These are phyloP conservation scores for Drosophila bipectinata DNA, from an alignment of 1,140 invertebrate species.

Conservation along the genomic window DNA sequence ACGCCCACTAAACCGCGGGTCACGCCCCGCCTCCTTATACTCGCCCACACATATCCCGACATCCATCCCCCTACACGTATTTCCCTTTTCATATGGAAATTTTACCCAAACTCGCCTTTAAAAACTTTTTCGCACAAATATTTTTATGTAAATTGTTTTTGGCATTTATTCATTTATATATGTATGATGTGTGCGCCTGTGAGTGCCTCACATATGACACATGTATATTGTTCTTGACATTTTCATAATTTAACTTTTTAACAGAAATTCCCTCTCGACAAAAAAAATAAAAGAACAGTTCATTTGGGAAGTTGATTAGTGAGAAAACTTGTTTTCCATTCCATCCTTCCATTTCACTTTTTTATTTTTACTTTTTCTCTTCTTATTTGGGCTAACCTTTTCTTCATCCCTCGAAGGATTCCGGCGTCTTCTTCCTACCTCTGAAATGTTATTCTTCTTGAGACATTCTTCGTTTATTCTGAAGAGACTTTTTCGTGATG, in stretches of 20 bases:
- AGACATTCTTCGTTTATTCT: slow-evolving; percentile 49
- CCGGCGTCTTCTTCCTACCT: not conserved
- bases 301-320: slow-evolving; percentile 60
- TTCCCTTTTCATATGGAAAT: slow-evolving; percentile 75
- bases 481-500: slow-evolving; percentile 31
- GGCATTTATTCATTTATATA: slow-evolving; percentile 76
- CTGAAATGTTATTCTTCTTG: slow-evolving; percentile 6
- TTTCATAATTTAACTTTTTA: slow-evolving; percentile 77
- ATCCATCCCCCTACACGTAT: slow-evolving; percentile 7
- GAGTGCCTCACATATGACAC: slow-evolving; percentile 14
- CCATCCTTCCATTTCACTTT: not conserved
- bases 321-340: slow-evolving; percentile 44
- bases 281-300: slow-evolving; percentile 29
- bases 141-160: slow-evolving; percentile 80
- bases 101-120: slow-evolving; percentile 25
- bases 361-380: slow-evolving; percentile 1
- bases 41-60: not conserved
- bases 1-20: slow-evolving; percentile 16
- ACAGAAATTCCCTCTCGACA: not conserved
- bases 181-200: not conserved
- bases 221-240: slow-evolving; percentile 55
- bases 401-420: not conserved
- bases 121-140: slow-evolving; percentile 78
- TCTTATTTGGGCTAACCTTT: not conserved
- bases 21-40: not conserved